Conservation (phyloP, 2,888 invertebrate species). For the Gymnoscelis rufifasciata region DNA sequence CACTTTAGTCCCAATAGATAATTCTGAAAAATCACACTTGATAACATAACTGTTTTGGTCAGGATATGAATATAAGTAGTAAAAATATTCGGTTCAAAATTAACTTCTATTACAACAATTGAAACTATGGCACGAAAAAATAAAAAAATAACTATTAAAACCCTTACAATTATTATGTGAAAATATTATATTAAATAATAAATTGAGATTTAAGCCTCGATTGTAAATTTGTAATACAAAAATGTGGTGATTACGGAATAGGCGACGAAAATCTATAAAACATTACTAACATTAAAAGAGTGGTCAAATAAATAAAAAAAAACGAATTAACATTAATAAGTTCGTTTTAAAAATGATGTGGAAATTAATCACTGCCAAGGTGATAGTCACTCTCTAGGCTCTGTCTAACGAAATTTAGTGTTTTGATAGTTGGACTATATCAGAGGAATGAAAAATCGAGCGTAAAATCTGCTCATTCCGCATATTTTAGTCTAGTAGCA, state of each 20-base stretch:
- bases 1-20: too few relatives aligned
- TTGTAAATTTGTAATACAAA: conserved; percentile 5
- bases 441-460: too few relatives aligned
- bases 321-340: background rate
- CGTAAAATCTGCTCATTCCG: too few relatives aligned
- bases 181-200: conserved; percentile 17
- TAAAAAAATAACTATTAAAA: conserved; percentile 15
- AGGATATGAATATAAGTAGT: conserved; percentile 7
- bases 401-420: too few relatives aligned
- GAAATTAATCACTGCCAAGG: too few relatives aligned
- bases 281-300: too few relatives aligned
- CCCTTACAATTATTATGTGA: conserved; percentile 23
- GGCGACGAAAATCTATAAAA: background rate
- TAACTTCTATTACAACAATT: conserved; percentile 8
- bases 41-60: conserved; percentile 20
- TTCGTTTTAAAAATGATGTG: too few relatives aligned
- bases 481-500: too few relatives aligned
- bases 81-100: conserved; percentile 17
- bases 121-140: conserved; percentile 26
- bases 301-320: too few relatives aligned
- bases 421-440: too few relatives aligned
- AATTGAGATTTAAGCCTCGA: conserved; percentile 19
- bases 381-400: too few relatives aligned
- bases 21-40: conserved; percentile 26
- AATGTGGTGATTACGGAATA: conserved; percentile 3